Evolutionary conservation across 2,888 invertebrate species (phyloP).

Genomic region (Hofmannophila pseudospretella): DNA sequence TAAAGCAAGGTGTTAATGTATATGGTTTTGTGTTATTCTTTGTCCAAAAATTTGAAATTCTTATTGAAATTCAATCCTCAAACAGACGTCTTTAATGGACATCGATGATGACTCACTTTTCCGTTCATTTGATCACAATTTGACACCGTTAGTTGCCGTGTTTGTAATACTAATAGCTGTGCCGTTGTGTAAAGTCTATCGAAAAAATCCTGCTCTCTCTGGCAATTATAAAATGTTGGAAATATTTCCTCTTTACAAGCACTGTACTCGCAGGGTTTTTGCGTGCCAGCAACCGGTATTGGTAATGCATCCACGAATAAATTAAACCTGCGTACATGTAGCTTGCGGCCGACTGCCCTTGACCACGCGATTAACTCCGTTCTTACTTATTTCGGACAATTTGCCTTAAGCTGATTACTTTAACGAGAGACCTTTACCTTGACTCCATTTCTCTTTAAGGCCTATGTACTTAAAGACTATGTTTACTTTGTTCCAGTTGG

Average conservation of each 20-base stretch:
- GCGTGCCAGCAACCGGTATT: conserved; percentile 32
- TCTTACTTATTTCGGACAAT: conserved; percentile 38
- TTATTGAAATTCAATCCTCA: not conserved
- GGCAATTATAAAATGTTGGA: no score
- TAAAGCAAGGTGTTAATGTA: no score
- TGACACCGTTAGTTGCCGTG: not conserved
- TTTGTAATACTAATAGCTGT: not conserved
- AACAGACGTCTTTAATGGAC: not conserved
- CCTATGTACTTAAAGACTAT: conserved; percentile 6
- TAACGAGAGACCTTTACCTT: conserved; percentile 34
- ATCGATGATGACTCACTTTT: not conserved
- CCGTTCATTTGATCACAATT: not conserved
- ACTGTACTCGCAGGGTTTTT: conserved; percentile 11
- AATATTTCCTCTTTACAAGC: not conserved
- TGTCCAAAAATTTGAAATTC: not conserved
- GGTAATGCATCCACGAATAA: conserved; percentile 41
- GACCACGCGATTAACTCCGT: conserved; percentile 36
- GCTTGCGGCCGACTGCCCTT: conserved; percentile 38
- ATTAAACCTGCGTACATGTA: conserved; percentile 9
- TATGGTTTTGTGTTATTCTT: no score
- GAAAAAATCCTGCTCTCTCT: no score
- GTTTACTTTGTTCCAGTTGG: conserved; percentile 68
- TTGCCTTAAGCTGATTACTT: conserved; percentile 43
- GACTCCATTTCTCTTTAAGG: conserved; percentile 35
- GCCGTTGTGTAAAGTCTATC: not conserved